Conservation (phyloP, 1,140 invertebrate species). For the Hyphantria cunea region DNA sequence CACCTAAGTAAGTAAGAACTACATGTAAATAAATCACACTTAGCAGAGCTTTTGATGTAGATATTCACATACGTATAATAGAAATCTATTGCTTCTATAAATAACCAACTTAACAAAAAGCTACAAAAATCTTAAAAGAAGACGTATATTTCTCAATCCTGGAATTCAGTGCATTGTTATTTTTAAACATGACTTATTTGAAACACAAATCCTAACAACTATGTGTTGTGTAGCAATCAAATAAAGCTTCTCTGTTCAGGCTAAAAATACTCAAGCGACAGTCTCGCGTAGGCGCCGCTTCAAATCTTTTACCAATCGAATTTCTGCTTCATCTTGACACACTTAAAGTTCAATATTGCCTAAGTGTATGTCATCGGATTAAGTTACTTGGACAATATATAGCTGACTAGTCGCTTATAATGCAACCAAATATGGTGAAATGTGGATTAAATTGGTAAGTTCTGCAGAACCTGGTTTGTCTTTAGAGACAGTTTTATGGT, state of each 20-base stretch:
- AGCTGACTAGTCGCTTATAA: slow-evolving; percentile 22
- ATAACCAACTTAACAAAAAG: neutral
- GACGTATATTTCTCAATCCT: neutral
- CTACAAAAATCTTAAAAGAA: neutral
- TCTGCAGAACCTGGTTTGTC: slow-evolving; percentile 17
- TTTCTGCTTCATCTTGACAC: slow-evolving; percentile 5
- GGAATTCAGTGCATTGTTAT: slow-evolving; percentile 26
- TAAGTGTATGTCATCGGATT: slow-evolving; percentile 5
- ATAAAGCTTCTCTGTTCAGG: slow-evolving; percentile 26
- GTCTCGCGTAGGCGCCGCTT: slow-evolving; percentile 18
- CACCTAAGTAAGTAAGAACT: too few species aligned
- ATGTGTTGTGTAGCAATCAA: slow-evolving; percentile 26
- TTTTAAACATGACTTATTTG: slow-evolving; percentile 28
- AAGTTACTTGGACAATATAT: slow-evolving; percentile 29
- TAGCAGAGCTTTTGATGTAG: too few species aligned
- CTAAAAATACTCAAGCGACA: slow-evolving; percentile 27
- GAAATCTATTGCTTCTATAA: too few species aligned
- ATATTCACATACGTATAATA: too few species aligned
- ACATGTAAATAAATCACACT: too few species aligned
- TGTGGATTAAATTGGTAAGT: slow-evolving; percentile 27
- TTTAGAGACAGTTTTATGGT: slow-evolving; percentile 15
- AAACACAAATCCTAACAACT: slow-evolving; percentile 29
- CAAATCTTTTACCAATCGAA: neutral
- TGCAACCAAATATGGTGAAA: slow-evolving; percentile 29
- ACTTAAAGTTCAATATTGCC: slow-evolving; percentile 1